Evolutionary conservation across 2,797 vertebrate species (phyloP), one percentile per base, ranked within the genome.

Genomic region (Eulemur albifrons): DNA sequence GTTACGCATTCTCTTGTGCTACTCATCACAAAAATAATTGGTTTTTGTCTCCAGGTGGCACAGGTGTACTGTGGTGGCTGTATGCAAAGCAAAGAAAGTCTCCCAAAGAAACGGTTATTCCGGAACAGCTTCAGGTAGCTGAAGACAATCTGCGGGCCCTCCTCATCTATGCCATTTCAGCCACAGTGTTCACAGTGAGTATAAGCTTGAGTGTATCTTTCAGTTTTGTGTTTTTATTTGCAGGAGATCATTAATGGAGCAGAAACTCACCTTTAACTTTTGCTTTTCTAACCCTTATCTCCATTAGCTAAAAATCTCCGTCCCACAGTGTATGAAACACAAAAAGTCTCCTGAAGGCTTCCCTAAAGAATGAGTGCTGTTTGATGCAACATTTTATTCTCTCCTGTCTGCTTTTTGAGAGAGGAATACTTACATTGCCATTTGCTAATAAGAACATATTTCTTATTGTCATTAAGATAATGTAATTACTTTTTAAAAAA

Each of bases 1-100:
- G 14, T 79, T 57, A 83, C 11, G 14, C 43, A n/a, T 93, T 95
- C 67, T 59, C 15, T 45, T 75, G 2, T 88, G 23, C 40, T 67
- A 17, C 17, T 72, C 82, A 48, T 88, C 92, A 63, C n/a, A 94
- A 38, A 94, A 83, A 72, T 38, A 70, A 43, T 90, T 63, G 18
- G 57, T 57, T 35, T 69, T 80, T 45, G 8, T 63, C 85, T 88
- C 92, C 82, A 99, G 99, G 99, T 97, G 99, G 99, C 86, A 99
- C 99, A 48, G 99, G 99, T 86, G 99, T 99, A 38, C 99, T 99
- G 9, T 99, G 99, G 99, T 99, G 99, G 99, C 98, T 99, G 7
- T 99, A 99, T 96, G 99, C 99, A 84, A 99, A 99, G 97, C 99
- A 99, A 97, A 99, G 98, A 97, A 98, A 99, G 63, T 99, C 98